phyloP scores from a whole-genome alignment of 2,113 vertebrate genomes.

The Ahaetulla prasina region DNA sequence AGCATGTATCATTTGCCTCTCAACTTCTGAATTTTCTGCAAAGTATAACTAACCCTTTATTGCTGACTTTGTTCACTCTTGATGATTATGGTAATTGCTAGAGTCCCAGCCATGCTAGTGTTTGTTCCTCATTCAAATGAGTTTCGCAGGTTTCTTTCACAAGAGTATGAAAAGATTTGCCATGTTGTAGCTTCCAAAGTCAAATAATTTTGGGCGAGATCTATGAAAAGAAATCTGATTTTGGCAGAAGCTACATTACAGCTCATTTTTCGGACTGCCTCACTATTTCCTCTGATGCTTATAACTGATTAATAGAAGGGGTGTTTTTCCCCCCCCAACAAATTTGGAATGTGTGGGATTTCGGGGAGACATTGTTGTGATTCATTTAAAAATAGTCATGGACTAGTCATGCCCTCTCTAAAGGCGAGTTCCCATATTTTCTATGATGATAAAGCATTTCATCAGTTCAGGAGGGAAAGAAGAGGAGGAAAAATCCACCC shows the following conservation, averaged over 20 bases:
- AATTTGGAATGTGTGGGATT: conserved; percentile 39
- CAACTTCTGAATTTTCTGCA: background rate
- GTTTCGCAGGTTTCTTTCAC: conserved; percentile 46
- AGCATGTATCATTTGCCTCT: background rate
- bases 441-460: conserved; percentile 61
- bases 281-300: conserved; percentile 32
- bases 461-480: conserved; percentile 1
- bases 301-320: conserved; percentile 12
- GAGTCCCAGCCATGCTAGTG: conserved; percentile 1
- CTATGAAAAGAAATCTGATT: conserved; percentile 2
- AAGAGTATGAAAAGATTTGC: conserved; percentile 49
- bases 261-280: background rate
- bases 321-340: background rate
- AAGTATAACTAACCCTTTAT: background rate
- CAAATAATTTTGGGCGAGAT: conserved; percentile 14
- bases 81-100: background rate
- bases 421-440: conserved; percentile 50
- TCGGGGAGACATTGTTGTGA: conserved; percentile 54
- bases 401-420: conserved; percentile 61
- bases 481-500: conserved; percentile 26
- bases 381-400: conserved; percentile 60
- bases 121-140: background rate
- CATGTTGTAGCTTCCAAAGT: background rate
- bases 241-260: background rate
- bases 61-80: background rate